These are phyloP conservation scores for Daboia siamensis DNA, from an alignment of 2,113 vertebrate genomes.

Conservation along the genomic window DNA sequence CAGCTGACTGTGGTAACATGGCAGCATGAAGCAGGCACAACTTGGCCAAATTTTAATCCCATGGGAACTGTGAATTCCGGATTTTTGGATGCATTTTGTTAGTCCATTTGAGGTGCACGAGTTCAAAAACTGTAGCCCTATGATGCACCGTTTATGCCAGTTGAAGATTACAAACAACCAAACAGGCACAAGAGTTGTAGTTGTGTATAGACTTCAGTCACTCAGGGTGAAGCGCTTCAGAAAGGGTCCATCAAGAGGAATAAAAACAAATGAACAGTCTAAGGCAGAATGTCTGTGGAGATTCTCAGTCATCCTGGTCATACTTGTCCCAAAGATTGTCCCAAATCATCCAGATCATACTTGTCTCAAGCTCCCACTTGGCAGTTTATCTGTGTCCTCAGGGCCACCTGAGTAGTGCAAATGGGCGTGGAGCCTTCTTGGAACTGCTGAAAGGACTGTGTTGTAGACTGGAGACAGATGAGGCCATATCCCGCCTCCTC, in stretches of 20 bases:
- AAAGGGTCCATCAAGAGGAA: background rate
- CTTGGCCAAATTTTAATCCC: background rate
- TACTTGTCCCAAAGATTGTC: too few relatives aligned
- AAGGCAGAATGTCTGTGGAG: background rate
- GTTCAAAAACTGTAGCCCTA: background rate
- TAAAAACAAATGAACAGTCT: background rate
- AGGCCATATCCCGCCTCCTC: too few relatives aligned
- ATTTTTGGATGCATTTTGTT: background rate
- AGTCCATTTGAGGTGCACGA: background rate
- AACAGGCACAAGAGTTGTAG: background rate
- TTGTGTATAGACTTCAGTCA: background rate
- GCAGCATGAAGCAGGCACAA: background rate
- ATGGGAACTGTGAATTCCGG: background rate
- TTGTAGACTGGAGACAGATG: too few relatives aligned
- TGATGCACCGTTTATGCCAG: background rate
- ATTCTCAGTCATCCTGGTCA: too few relatives aligned
- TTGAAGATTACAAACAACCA: background rate
- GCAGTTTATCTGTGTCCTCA: too few relatives aligned
- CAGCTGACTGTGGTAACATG: background rate
- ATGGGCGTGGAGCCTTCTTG: too few relatives aligned
- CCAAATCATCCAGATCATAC: too few relatives aligned
- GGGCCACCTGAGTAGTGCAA: too few relatives aligned
- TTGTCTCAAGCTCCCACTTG: too few relatives aligned
- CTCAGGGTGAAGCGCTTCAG: too few relatives aligned
- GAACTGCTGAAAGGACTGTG: too few relatives aligned